Evolutionary conservation across 2,113 vertebrate species (phyloP), one percentile per base, ranked within the genome.

Genomic region (Ceyx margarethae): DNA sequence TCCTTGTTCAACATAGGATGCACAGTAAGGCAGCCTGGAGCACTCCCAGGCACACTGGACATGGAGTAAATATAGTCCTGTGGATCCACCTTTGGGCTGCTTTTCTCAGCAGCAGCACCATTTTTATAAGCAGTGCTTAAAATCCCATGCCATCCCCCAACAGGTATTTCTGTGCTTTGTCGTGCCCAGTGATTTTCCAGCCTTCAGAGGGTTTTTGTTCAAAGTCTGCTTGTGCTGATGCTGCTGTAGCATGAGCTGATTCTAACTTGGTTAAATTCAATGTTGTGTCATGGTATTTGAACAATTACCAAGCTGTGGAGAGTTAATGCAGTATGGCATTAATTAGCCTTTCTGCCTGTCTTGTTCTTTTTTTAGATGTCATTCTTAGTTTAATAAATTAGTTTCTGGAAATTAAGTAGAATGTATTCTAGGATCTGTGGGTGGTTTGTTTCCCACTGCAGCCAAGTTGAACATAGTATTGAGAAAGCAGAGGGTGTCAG

Each of bases 271-370:
- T 93, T 95, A 87, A 97, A 95, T 94, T 95, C 96, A 91, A 10
- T 7, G 8, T 78, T 61, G 2, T 80, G 89, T 66, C 10, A 1
- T 89, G 74, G 90, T 92, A 88, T 93, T 96, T 97, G 93, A 95
- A 94, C 97, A 95, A 97, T 96, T 97, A 94, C 95, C 92, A 91
- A 80, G 76, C 96, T 87, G 90, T 67, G 69, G 95, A 97, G 96
- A 97, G 71, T 96, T 96, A 97, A 97, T 95, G 96, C 95, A 86
- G 89, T 79, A 71, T 96, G 94, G 96, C 96, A 95, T 95, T 96
- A 97, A 97, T 97, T 97, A 96, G 95, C 94, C 94, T 96, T 95
- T 91, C 96, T 96, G 94, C 91, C 96, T 95, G 95, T 94, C 95
- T 84, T 79, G 85, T 95, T 94, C 95, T 92, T 94, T 93, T 97